phyloP scores from a whole-genome alignment of 2,113 vertebrate genomes.

The Megaptera novaeangliae region DNA sequence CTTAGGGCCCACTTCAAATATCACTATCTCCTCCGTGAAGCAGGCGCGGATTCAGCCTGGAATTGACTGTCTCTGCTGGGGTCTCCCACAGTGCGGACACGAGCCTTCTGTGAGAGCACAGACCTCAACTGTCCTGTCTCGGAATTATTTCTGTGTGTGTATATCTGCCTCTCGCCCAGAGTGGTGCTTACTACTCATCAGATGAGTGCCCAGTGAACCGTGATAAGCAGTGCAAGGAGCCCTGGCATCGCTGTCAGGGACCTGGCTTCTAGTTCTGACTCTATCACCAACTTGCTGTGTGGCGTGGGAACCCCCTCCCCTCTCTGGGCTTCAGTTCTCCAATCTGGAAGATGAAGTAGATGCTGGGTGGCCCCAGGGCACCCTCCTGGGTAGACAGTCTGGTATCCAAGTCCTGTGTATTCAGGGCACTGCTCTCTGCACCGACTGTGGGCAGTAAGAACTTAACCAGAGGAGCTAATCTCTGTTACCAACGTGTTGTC shows the following conservation, averaged over 20 bases:
- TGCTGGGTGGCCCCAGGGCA: not conserved
- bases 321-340: not conserved
- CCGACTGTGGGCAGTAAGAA: not conserved
- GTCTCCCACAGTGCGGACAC: fast-evolving
- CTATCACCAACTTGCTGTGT: not conserved
- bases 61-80: not conserved
- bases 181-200: not conserved
- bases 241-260: no score
- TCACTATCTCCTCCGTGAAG: not conserved
- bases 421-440: not conserved
- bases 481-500: not conserved
- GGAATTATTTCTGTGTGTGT: fast-evolving
- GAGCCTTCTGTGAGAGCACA: fast-evolving
- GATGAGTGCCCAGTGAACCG: not conserved
- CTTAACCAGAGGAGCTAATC: not conserved
- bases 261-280: not conserved
- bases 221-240: not conserved
- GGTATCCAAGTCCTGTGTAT: not conserved
- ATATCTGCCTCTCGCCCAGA: not conserved
- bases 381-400: no score
- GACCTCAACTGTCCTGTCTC: not conserved
- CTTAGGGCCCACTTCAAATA: not conserved
- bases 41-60: not conserved
- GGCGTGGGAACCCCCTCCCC: not conserved
- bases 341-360: not conserved